Evolutionary conservation across 2,888 invertebrate genomes (phyloP).

Genomic region (Hipparchia sbordonii): DNA sequence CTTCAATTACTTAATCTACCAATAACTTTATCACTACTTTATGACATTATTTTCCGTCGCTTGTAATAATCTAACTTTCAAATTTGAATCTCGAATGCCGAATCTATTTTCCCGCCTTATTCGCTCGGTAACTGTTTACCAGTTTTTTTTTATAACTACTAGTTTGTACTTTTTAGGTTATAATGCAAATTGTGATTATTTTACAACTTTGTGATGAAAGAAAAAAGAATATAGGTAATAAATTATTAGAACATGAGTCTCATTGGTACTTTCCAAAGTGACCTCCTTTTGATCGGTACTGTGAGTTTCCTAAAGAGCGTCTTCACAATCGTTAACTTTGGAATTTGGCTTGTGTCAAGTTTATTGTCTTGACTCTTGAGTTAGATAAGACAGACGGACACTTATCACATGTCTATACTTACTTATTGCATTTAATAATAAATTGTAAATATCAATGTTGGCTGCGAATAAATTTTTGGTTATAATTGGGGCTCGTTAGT

Average conservation of each 20-base stretch:
- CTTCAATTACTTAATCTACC: neutral
- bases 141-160: neutral
- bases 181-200: neutral
- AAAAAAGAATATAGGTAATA: conserved; percentile 2
- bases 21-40: neutral
- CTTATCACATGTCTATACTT: neutral
- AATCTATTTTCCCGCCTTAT: conserved; percentile 8
- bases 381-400: conserved; percentile 9
- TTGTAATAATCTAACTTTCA: neutral
- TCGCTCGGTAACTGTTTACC: neutral
- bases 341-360: conserved; percentile 28
- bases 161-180: neutral
- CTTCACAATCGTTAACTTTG: conserved; percentile 20
- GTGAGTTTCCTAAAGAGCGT: conserved; percentile 4
- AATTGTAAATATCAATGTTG: neutral
- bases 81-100: conserved; percentile 2
- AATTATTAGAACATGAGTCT: conserved; percentile 18
- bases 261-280: conserved; percentile 64
- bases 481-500: neutral
- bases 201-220: conserved; percentile 2
- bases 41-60: neutral
- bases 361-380: conserved; percentile 16
- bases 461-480: neutral
- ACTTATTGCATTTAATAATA: conserved; percentile 19
- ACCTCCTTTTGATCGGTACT: conserved; percentile 55